Conservation (phyloP, 2,888 invertebrate species). For the Mesochorus sp. region DNA sequence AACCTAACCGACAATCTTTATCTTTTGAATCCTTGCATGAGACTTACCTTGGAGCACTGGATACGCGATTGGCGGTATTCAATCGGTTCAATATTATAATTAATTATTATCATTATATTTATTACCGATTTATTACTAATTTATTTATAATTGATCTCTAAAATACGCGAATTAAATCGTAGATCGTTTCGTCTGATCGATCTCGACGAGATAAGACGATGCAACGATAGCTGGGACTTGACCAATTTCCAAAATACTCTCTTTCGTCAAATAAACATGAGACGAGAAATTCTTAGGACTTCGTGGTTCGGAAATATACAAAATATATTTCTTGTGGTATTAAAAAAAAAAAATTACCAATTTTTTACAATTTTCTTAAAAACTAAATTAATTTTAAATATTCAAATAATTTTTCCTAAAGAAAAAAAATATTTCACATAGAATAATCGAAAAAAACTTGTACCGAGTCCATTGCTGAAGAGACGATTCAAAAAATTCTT, state of each 20-base stretch:
- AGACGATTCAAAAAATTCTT: slow-evolving; percentile 90
- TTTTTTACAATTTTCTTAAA: neutral
- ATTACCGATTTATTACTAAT: neutral
- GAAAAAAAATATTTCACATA: no score
- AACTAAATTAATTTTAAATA: slow-evolving; percentile 1
- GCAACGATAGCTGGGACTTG: slow-evolving; percentile 87
- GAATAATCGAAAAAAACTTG: slow-evolving; percentile 87
- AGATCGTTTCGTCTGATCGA: slow-evolving; percentile 87
- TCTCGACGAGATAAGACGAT: slow-evolving; percentile 84
- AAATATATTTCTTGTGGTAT: slow-evolving; percentile 86
- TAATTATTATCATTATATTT: slow-evolving; percentile 17
- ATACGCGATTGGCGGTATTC: slow-evolving; percentile 88
- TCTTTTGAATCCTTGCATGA: slow-evolving; percentile 91
- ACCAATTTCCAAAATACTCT: slow-evolving; percentile 85
- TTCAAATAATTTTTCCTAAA: neutral
- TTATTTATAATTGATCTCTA: neutral
- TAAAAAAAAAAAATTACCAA: neutral
- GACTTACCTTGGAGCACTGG: slow-evolving; percentile 92
- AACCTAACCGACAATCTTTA: slow-evolving; percentile 85
- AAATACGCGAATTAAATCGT: slow-evolving; percentile 58
- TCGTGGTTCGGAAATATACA: slow-evolving; percentile 87
- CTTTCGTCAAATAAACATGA: slow-evolving; percentile 86
- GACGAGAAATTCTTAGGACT: slow-evolving; percentile 86
- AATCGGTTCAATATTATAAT: slow-evolving; percentile 1
- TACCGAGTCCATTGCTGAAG: slow-evolving; percentile 88